Percentiles rank a stretch among this genome's conserved stretches.
phyloP scores from a whole-genome alignment of 37 sponge, comb jelly and placozoan species.

The Halichondria panicea region DNA sequence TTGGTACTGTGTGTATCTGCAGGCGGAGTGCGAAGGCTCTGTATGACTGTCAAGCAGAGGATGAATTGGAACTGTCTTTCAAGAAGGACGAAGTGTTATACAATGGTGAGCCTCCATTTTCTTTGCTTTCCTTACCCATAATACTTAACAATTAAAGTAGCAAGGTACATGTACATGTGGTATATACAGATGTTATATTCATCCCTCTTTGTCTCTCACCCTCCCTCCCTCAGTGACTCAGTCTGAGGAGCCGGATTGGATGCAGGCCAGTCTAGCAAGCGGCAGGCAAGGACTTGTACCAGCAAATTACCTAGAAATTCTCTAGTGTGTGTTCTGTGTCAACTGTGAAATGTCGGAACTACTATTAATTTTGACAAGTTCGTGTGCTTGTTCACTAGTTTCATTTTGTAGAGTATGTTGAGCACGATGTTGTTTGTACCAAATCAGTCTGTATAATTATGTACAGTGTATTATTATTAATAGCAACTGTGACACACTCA shows the following conservation, averaged over 20 bases:
- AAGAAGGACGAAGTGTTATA: conserved; percentile 74
- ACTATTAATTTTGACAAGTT: neutral
- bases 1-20: no score
- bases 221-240: neutral
- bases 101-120: conserved; percentile 37
- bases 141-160: neutral
- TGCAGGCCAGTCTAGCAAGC: conserved; percentile 16
- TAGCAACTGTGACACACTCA: no score
- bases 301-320: conserved; percentile 56
- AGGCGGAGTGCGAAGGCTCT: conserved; percentile 72
- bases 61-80: conserved; percentile 77
- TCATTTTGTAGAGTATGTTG: neutral
- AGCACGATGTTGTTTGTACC: neutral
- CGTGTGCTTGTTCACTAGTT: no score
- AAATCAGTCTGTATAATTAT: no score
- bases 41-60: conserved; percentile 87
- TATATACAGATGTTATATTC: neutral
- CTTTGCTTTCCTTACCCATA: neutral
- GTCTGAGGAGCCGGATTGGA: conserved; percentile 67
- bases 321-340: neutral
- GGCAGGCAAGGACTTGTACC: conserved; percentile 65
- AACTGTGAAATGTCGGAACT: neutral
- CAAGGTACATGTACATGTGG: neutral
- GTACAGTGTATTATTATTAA: no score
- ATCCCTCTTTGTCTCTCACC: neutral